phyloP scores from a whole-genome alignment of 2,888 invertebrate genomes.

The Carabus problematicus region DNA sequence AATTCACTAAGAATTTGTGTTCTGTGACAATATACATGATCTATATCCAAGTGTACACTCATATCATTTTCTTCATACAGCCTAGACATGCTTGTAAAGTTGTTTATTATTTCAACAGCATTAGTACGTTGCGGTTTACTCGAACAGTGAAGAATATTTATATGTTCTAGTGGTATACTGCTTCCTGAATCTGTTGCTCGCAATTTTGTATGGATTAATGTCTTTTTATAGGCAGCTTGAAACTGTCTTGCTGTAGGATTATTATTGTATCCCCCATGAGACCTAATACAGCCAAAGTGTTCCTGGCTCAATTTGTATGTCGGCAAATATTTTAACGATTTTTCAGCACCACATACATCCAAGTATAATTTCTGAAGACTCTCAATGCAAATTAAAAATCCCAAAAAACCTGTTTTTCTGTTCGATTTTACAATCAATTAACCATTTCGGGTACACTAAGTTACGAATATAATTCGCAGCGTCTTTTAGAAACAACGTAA shows the following conservation, averaged over 20 bases:
- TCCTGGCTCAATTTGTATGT: slow-evolving; percentile 45
- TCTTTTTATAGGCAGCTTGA: slow-evolving; percentile 42
- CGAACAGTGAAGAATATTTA: slow-evolving; percentile 6
- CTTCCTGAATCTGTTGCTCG: background rate
- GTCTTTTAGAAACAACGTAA: no score
- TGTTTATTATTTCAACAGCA: slow-evolving; percentile 10
- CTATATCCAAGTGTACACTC: background rate
- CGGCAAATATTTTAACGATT: slow-evolving; percentile 26
- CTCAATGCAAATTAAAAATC: slow-evolving; percentile 38
- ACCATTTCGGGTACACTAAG: background rate
- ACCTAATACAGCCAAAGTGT: slow-evolving; percentile 43
- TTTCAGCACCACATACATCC: slow-evolving; percentile 25
- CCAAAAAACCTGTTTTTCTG: slow-evolving; percentile 39
- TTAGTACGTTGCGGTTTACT: background rate
- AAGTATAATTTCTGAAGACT: slow-evolving; percentile 35
- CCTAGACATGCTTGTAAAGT: background rate
- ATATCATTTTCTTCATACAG: slow-evolving; percentile 1
- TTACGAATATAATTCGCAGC: background rate
- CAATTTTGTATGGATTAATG: slow-evolving; percentile 43
- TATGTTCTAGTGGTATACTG: slow-evolving; percentile 14
- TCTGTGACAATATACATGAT: background rate
- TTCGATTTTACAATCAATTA: slow-evolving; percentile 19
- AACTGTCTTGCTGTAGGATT: slow-evolving; percentile 45
- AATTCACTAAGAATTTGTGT: slow-evolving; percentile 7
- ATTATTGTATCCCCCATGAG: slow-evolving; percentile 44